Base-by-base conservation (phyloP, 2,888 invertebrate genomes). In the Drosophila diplacantha region DNA sequence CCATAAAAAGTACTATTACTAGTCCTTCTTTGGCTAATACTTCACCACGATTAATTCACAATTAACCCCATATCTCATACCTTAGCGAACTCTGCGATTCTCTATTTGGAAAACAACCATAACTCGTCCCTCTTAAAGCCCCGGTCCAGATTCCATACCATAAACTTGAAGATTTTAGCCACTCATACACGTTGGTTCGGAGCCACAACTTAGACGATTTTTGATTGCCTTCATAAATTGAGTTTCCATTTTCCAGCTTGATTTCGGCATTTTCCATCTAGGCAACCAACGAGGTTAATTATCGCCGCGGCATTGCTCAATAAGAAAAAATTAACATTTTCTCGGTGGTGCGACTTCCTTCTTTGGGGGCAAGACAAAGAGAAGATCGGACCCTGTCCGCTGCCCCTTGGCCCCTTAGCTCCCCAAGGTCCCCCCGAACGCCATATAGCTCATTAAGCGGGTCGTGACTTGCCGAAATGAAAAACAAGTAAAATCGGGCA, bases 381-480 rank as follows among this genome's bases (percentile, higher is more conserved):
- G 76, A 65, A 79, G 76, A 77, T 74, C 72, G 72, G 83, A 80
- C 74, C 77, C 80, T 31, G 46, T 57, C 51, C 76, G 37, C 44
- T 50, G 49, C 47, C 20, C 39, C 18, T 5, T 16, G 20, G 7
- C 32, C 41, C 32, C 24, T 7, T 24, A 24, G 24, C 6, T 7
- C 24, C 24, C 68, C 18, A 0, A 3, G 11, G 7, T 1, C 5
- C 34, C 32, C 12, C 35, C 54, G 51, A 34, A 35, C 34, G 31
- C 49, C 50, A 34, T 35, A 44, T 32, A 49, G 83, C 81, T 81
- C 83, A 81, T 81, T 81, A 81, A 79, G 82, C 74, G 74, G 82
- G 81, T 81, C 81, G 81, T 81, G 81, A 81, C 81, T 81, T 76
- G 84, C 81, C 83, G 69, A 81, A 81, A 83, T 80, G 80, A 69